A percentile compares a stretch with the other conserved stretches of the same genome.
phyloP scores from a whole-genome alignment of 2,113 vertebrate species.

The Pedionomus torquatus region DNA sequence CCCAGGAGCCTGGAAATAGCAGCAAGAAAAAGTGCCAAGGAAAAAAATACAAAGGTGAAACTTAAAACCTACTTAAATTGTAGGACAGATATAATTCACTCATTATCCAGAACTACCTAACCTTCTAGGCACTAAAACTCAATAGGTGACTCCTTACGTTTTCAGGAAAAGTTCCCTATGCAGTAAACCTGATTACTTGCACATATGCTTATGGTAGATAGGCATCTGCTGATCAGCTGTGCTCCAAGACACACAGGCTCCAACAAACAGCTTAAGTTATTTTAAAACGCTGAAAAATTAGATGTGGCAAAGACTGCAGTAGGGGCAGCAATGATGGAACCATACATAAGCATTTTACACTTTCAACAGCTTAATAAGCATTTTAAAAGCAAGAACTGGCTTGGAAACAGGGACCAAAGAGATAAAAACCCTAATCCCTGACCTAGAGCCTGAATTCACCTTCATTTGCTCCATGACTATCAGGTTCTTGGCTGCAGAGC shows the following conservation, averaged over 20 bases:
- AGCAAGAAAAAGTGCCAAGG: not conserved
- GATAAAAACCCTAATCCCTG: not conserved
- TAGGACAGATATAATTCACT: not conserved
- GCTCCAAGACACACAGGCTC: not conserved
- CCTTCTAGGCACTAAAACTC: not conserved
- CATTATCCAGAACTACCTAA: not conserved
- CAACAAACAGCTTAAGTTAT: not conserved
- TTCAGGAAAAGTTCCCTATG: not conserved
- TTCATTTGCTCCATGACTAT: not conserved
- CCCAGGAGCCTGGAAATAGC: not conserved
- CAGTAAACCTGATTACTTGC: not conserved
- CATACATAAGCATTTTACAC: not conserved
- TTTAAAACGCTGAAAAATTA: not conserved
- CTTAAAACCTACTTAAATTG: not conserved
- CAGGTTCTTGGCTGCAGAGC: not conserved
- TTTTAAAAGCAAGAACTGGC: not conserved
- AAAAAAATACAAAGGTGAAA: not conserved
- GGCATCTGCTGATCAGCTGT: constrained; percentile 30
- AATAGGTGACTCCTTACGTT: not conserved
- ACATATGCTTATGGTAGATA: not conserved
- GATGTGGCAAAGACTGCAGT: not conserved
- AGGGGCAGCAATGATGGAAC: not conserved
- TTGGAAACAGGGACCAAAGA: not conserved
- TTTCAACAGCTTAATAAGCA: not conserved
- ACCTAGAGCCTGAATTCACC: not conserved